Base-by-base conservation (phyloP, 2,113 vertebrate genomes). In the Synodontis membranacea region DNA sequence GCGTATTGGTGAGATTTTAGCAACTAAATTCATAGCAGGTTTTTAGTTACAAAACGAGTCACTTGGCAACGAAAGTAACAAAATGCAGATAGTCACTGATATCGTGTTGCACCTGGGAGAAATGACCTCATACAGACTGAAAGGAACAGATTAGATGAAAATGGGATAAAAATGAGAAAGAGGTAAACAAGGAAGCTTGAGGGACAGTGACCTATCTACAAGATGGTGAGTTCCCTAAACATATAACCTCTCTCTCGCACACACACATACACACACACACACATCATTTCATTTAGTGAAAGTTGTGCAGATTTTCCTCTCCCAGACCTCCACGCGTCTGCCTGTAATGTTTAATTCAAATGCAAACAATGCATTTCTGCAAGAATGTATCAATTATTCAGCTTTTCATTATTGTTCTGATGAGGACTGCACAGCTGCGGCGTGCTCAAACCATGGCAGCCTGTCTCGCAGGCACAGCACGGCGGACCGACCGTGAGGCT, bases 261-360 rank as follows among this genome's bases (percentile, higher is more conserved):
- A 15, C 72, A 17, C 44, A 44, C 39, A 44, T 21, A 44, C 70
- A 10, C 39, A 74, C 39, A 44, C 39, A 74, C 39, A 48, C 72
- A 46, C 72, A 46, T 11, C 54, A 64, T 48, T 31, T 14, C 39
- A 31, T 82, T 75, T 72, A 39, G 88, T 78, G 80, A 74, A 85
- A 85, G 28, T 60, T 89, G 54, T 89, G 84, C 52, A 74, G 56
- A 62, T 84, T 89, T 90, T 89, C 83, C 78, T 74, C 37, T 76
- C 80, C 76, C 80, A 31, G 34, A 85, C 72, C 82, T 78, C 82
- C 80, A 23, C 25, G 23, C 75, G 74, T 64, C 86, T 84, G 80
- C 85, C 85, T 90, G 85, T 89, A 86, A 91, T 92, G 91, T 91
- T 90, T 91, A 90, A 91, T 92, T 91, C 91, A 91, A 85, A 87